These are phyloP conservation scores for Helicoverpa zea DNA, from an alignment of 1,140 invertebrate genomes.

Conservation along the genomic window DNA sequence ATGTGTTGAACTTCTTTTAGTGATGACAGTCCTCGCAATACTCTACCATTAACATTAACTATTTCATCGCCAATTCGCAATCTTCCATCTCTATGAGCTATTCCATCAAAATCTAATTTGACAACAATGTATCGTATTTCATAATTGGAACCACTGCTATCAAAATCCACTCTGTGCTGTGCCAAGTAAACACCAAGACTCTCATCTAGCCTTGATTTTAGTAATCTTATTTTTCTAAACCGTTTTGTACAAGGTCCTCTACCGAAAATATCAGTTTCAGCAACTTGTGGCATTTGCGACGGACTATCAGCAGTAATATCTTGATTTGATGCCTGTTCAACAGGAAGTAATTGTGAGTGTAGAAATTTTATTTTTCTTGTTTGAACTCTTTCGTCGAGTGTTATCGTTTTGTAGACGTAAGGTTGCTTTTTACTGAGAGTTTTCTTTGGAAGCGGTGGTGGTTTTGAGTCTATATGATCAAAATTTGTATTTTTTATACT, in stretches of 20 bases:
- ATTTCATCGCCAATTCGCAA: constrained; percentile 94
- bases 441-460: constrained; percentile 83
- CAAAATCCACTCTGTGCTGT: constrained; percentile 88
- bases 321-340: constrained; percentile 75
- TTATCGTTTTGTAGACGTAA: constrained; percentile 85
- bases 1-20: constrained; percentile 88
- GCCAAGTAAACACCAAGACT: constrained; percentile 91
- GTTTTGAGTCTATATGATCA: constrained; percentile 80
- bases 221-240: constrained; percentile 87
- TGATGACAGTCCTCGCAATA: constrained; percentile 92
- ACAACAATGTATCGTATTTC: constrained; percentile 94
- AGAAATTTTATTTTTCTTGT: constrained; percentile 85
- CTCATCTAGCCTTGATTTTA: constrained; percentile 89
- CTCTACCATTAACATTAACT: constrained; percentile 94
- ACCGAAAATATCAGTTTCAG: constrained; percentile 79
- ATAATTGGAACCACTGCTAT: constrained; percentile 83
- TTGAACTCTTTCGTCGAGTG: constrained; percentile 84
- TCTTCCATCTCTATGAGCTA: constrained; percentile 94
- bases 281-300: constrained; percentile 54
- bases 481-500: constrained; percentile 64
- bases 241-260: constrained; percentile 84
- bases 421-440: constrained; percentile 79
- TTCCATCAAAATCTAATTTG: constrained; percentile 92
- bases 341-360: constrained; percentile 78
- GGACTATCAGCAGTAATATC: constrained; percentile 54